Evolutionary conservation across 2,888 invertebrate genomes (phyloP).

Genomic region (Entomobrya multifasciata): DNA sequence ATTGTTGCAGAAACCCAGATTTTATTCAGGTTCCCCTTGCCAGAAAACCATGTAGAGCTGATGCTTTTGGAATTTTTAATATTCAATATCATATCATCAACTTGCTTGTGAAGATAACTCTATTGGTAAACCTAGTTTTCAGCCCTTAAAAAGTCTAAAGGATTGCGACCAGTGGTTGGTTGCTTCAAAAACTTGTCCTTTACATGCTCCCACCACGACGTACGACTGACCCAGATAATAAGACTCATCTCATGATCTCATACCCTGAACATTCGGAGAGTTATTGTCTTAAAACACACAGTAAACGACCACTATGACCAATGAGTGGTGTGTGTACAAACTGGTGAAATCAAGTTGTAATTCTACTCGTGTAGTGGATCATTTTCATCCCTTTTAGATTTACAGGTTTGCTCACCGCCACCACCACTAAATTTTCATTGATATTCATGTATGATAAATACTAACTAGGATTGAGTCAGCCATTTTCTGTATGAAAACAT

Average conservation of each 20-base stretch:
- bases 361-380: conserved; percentile 8
- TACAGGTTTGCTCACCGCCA: not conserved
- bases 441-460: not conserved
- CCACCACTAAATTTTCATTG: not conserved
- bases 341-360: conserved; percentile 44
- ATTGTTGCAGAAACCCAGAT: conserved; percentile 65
- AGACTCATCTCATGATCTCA: not conserved
- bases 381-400: not conserved
- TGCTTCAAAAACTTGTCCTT: conserved; percentile 58
- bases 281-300: no score
- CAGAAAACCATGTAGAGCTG: not conserved
- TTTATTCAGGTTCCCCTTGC: conserved; percentile 60
- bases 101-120: not conserved
- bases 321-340: no score
- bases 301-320: no score
- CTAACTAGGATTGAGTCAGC: not conserved
- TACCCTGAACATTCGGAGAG: no score
- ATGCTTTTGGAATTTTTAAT: conserved; percentile 9
- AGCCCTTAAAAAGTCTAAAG: conserved; percentile 29
- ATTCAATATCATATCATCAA: not conserved
- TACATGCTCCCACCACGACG: conserved; percentile 25
- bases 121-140: conserved; percentile 55
- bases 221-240: conserved; percentile 68
- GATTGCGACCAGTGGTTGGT: conserved; percentile 30
- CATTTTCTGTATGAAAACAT: conserved; percentile 23